Evolutionary conservation across 2,797 vertebrate genomes (phyloP), one percentile per base, ranked within the genome.

Genomic region (Molossus alvarezi): DNA sequence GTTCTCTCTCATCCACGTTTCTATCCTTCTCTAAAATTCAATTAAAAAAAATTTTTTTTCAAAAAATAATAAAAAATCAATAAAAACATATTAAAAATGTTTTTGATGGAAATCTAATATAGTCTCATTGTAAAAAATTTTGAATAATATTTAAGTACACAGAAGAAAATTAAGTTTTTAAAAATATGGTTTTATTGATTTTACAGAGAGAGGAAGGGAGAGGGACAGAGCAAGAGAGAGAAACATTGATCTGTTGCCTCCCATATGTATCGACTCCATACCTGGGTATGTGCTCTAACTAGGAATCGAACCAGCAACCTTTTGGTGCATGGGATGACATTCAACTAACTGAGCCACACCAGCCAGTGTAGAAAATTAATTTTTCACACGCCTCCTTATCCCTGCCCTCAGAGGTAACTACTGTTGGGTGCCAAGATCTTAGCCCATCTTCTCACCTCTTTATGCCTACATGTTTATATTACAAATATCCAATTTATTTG

Each of bases 141-240:
- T 11, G 20, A 72, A 14, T 17, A 75, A 37, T 76, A n/a, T 76
- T 45, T 71, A 92, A 92, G 29, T 75, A 82, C 55, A 51, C 37
- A 81, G 71, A 92, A 67, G 65, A 96, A 62, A 90, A 94, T 41
- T 87, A 73, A 85, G 27, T 93, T 88, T 82, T 94, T 33, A 67
- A n/a, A 33, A 33, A 33, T 67, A 33, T 2, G n/a, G n/a, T 67
- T 67, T 67, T 67, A 67, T 67, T 67, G 64, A 67, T 33, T n/a
- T 67, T n/a, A 67, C 29, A 67, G 64, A n/a, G n/a, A 33, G n/a
- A 67, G 64, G 29, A 15, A 33, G 41, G 41, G n/a, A 67, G 64
- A 33, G 64, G n/a, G 3, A 67, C n/a, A 67, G 33, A 18, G 64
- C n/a, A 33, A 33, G 64, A 33, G 29, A 67, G 29, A 67, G 17